These are phyloP conservation scores for Athalia cordata DNA, from an alignment of 2,888 invertebrate species.

Conservation along the genomic window DNA sequence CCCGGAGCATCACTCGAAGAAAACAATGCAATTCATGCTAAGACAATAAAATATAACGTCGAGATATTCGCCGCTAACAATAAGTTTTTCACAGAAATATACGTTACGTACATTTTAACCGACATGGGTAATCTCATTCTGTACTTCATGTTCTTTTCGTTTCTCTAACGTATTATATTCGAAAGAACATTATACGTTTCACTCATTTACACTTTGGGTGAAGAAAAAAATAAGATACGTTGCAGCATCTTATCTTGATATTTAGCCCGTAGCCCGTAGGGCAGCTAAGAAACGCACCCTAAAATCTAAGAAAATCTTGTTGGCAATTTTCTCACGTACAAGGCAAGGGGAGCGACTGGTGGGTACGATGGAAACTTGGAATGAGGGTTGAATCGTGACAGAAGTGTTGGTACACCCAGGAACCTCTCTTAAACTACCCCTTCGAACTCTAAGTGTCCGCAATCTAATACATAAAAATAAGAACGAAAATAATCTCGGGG, in stretches of 20 bases:
- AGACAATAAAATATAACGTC: constrained; percentile 22
- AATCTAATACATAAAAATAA: neutral
- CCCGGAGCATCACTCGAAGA: neutral
- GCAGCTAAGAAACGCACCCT: neutral
- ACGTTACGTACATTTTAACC: too few relatives aligned
- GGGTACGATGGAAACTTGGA: constrained; percentile 2
- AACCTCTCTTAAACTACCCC: constrained; percentile 10
- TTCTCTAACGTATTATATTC: too few relatives aligned
- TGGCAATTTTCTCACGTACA: constrained; percentile 39
- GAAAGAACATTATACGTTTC: too few relatives aligned
- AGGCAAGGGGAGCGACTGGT: neutral
- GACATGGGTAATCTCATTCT: too few relatives aligned
- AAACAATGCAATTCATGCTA: constrained; percentile 28
- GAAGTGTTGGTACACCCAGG: constrained; percentile 15
- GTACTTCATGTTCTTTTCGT: too few relatives aligned
- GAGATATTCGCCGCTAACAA: neutral
- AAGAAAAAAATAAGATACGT: too few relatives aligned
- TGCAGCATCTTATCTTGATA: too few relatives aligned
- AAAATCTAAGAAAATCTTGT: constrained; percentile 30
- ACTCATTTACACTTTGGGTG: too few relatives aligned
- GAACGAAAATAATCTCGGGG: neutral
- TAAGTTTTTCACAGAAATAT: too few relatives aligned
- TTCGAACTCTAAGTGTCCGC: neutral
- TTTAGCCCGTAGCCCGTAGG: neutral
- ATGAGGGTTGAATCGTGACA: constrained; percentile 30